A percentile compares a stretch with the other conserved stretches of the same genome.
phyloP scores from a whole-genome alignment of 2,113 vertebrate species.

The Dunckerocampus dactyliophorus region DNA sequence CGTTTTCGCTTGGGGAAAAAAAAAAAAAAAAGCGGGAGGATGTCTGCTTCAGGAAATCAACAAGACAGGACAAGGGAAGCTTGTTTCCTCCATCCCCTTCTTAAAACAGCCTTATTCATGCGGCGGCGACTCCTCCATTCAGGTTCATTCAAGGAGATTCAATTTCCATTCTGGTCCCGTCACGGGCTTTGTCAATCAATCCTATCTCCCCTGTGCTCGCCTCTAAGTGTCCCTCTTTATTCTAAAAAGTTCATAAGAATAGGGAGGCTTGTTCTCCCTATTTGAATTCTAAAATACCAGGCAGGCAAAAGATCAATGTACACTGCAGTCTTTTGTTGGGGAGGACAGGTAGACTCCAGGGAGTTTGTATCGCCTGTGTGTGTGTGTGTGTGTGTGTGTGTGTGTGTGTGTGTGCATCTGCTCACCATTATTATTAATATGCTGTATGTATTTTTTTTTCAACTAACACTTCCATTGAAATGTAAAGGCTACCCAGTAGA shows the following conservation, averaged over 20 bases:
- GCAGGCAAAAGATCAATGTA: conserved; percentile 43
- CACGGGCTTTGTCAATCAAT: conserved; percentile 61
- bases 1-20: conserved; percentile 55
- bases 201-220: conserved; percentile 52
- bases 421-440: conserved; percentile 8
- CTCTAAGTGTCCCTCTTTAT: conserved; percentile 67
- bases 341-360: conserved; percentile 51
- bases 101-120: conserved; percentile 70
- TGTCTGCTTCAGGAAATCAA: conserved; percentile 67
- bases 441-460: too few relatives aligned
- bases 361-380: conserved; percentile 26
- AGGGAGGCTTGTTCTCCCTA: conserved; percentile 64
- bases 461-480: too few relatives aligned
- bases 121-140: conserved; percentile 61
- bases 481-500: too few relatives aligned
- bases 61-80: conserved; percentile 63
- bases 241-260: conserved; percentile 68
- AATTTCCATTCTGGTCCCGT: conserved; percentile 68
- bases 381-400: too few relatives aligned
- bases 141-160: conserved; percentile 68
- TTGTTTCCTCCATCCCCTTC: conserved; percentile 64
- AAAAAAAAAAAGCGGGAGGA: conserved; percentile 58
- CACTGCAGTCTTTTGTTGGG: conserved; percentile 35
- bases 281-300: conserved; percentile 66
- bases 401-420: conserved; percentile 18